A percentile compares a stretch with the other conserved stretches of the same genome.
phyloP scores from a whole-genome alignment of 2,797 vertebrate genomes.

The Parambassis ranga region DNA sequence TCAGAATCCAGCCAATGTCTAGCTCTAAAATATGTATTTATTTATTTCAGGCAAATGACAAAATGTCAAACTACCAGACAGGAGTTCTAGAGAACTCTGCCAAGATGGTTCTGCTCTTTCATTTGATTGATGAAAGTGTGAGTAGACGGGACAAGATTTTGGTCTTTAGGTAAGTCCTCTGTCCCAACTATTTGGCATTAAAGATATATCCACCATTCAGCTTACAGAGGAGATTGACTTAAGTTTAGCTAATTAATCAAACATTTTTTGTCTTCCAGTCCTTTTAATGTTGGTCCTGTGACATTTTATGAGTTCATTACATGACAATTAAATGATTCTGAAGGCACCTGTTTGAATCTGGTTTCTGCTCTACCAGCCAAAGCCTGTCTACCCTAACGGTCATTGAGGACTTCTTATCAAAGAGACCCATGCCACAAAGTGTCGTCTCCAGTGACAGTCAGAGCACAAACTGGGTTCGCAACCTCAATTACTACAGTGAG shows the following conservation, averaged over 20 bases:
- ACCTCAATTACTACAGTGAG: slow-evolving; percentile 97
- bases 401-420: slow-evolving; percentile 95
- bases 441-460: slow-evolving; percentile 73
- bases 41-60: slow-evolving; percentile 89
- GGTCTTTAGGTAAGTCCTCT: slow-evolving; percentile 89
- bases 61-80: slow-evolving; percentile 89
- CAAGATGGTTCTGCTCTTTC: slow-evolving; percentile 98
- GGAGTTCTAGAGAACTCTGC: slow-evolving; percentile 96
- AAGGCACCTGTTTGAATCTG: neutral
- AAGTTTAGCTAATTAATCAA: slow-evolving; percentile 1
- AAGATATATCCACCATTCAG: slow-evolving; percentile 14
- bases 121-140: slow-evolving; percentile 95
- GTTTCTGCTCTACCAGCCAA: slow-evolving; percentile 82
- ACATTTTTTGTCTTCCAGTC: neutral
- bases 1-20: neutral
- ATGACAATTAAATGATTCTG: no score
- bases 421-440: slow-evolving; percentile 84
- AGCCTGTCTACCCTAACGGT: slow-evolving; percentile 95
- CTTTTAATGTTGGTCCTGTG: neutral
- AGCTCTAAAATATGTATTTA: neutral
- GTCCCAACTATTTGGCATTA: neutral
- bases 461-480: slow-evolving; percentile 90
- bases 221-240: slow-evolving; percentile 9
- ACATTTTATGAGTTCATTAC: neutral
- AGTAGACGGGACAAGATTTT: slow-evolving; percentile 93